Evolutionary conservation across 2,888 invertebrate genomes (phyloP).

Genomic region (Sipha maydis): DNA sequence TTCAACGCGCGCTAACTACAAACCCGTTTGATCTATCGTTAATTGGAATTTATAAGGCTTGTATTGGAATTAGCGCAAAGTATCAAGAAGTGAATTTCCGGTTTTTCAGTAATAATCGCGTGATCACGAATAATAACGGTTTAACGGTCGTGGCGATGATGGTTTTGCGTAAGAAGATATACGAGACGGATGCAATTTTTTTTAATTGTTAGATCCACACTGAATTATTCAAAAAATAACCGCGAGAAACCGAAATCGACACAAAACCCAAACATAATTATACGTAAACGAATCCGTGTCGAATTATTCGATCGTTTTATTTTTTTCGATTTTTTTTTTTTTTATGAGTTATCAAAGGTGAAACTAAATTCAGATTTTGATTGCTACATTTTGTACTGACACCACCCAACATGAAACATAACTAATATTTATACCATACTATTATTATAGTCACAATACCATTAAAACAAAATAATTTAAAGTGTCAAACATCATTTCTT

Average conservation of each 20-base stretch:
- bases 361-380: too few species aligned
- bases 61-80: neutral
- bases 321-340: neutral
- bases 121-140: constrained; percentile 27
- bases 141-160: neutral
- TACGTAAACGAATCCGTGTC: too few species aligned
- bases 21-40: neutral
- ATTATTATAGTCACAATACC: too few species aligned
- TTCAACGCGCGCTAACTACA: neutral
- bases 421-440: too few species aligned
- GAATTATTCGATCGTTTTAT: too few species aligned
- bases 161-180: neutral
- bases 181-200: neutral
- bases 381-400: too few species aligned
- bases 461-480: too few species aligned
- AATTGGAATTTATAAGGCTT: neutral
- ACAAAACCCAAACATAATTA: neutral
- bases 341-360: neutral
- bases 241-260: neutral
- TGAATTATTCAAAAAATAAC: neutral
- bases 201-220: neutral
- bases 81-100: constrained; percentile 14
- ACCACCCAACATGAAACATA: neutral
- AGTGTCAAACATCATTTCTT: too few species aligned
- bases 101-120: constrained; percentile 4